Percentiles rank a stretch among this genome's conserved stretches.
These are phyloP conservation scores for Laterallus jamaicensis DNA, from an alignment of 2,113 vertebrate species.

Conservation along the genomic window DNA sequence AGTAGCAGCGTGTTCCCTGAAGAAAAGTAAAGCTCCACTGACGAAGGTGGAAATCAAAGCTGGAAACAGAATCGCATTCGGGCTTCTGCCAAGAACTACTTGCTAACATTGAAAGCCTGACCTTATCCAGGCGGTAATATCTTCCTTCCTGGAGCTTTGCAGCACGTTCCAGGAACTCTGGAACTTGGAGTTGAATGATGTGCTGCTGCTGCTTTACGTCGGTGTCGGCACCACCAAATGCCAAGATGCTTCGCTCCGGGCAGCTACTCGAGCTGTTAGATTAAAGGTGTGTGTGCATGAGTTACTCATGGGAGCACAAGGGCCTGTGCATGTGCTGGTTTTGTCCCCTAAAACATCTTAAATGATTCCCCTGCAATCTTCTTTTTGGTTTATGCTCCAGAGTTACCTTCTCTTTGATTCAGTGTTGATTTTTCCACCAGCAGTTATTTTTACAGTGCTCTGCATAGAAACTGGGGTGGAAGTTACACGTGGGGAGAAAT, in stretches of 20 bases:
- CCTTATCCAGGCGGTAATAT: not conserved
- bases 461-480: slow-evolving; percentile 48
- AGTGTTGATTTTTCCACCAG: not conserved
- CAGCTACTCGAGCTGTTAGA: not conserved
- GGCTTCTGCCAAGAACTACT: not conserved
- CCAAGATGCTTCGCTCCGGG: not conserved
- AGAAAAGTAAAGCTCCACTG: not conserved
- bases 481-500: not conserved
- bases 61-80: not conserved
- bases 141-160: slow-evolving; percentile 35
- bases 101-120: not conserved
- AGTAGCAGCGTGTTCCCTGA: not conserved
- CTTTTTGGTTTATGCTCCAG: not conserved
- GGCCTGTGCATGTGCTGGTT: not conserved
- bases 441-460: slow-evolving; percentile 3
- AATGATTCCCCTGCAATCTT: not conserved
- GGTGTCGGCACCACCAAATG: not conserved
- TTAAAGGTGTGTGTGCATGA: not conserved
- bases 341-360: not conserved
- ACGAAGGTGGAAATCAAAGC: not conserved
- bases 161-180: not conserved
- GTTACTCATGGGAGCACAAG: not conserved
- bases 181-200: not conserved
- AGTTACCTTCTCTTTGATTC: not conserved
- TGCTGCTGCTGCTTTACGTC: not conserved